Percentiles rank a stretch among this genome's conserved stretches.
These are phyloP conservation scores for Alligator sinensis DNA, from an alignment of 2,113 vertebrate genomes.

Conservation along the genomic window DNA sequence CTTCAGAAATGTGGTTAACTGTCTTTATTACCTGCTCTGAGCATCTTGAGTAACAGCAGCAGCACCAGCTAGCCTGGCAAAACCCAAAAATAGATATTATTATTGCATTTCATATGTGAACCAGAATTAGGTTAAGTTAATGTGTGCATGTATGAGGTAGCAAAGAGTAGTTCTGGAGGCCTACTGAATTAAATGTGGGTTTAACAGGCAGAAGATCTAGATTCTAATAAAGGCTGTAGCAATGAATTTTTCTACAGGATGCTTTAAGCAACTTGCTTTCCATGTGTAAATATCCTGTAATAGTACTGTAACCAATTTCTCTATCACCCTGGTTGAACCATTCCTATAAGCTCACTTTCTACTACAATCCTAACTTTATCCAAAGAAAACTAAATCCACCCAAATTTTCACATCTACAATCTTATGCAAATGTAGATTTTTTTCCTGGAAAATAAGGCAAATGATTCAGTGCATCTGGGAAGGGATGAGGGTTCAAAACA, in stretches of 20 bases:
- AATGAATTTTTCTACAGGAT: neutral
- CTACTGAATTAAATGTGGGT: neutral
- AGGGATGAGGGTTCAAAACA: neutral
- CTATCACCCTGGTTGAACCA: neutral
- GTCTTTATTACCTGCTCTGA: neutral
- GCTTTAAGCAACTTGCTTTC: neutral
- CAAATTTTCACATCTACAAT: neutral
- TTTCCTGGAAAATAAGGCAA: neutral
- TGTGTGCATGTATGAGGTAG: too few relatives aligned
- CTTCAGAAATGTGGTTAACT: neutral
- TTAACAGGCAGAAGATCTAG: neutral
- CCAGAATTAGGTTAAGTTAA: neutral
- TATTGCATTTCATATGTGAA: neutral
- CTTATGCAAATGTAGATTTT: neutral
- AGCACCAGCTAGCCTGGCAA: too few relatives aligned
- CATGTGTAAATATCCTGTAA: accelerated
- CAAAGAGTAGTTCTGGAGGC: neutral
- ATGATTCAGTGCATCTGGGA: neutral
- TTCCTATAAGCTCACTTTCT: neutral
- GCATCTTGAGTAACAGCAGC: neutral
- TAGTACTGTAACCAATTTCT: neutral
- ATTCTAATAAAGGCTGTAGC: neutral
- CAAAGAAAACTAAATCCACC: neutral
- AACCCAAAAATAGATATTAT: too few relatives aligned
- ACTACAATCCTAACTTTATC: neutral